phyloP scores from a whole-genome alignment of 2,888 invertebrate species.

The Trypoxylon attenuatum region DNA sequence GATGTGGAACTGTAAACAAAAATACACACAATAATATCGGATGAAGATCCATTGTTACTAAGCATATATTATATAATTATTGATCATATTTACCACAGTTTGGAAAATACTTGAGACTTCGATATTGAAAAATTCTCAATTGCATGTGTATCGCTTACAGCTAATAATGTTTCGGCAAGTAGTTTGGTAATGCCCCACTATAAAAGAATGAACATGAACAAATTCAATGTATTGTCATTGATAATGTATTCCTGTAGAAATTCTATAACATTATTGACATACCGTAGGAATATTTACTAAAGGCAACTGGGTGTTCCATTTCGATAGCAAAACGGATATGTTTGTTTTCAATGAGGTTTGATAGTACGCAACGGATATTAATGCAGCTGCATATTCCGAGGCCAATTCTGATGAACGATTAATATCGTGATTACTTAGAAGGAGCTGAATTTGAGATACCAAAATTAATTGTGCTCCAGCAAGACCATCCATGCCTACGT shows the following conservation, averaged over 20 bases:
- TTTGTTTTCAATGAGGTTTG: slow-evolving; percentile 52
- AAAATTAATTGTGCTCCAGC: slow-evolving; percentile 59
- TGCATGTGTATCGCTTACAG: slow-evolving; percentile 46
- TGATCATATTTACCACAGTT: slow-evolving; percentile 55
- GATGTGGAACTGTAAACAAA: slow-evolving; percentile 73
- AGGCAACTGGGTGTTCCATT: slow-evolving; percentile 67
- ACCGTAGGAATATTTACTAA: slow-evolving; percentile 55
- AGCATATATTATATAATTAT: background rate
- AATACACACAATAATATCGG: background rate
- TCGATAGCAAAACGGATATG: slow-evolving; percentile 59
- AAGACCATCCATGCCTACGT: slow-evolving; percentile 62
- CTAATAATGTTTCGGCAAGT: slow-evolving; percentile 58
- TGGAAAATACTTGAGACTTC: slow-evolving; percentile 56
- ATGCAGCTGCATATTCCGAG: slow-evolving; percentile 68
- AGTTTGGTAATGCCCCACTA: slow-evolving; percentile 67
- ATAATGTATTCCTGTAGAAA: too few relatives aligned
- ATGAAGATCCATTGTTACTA: background rate
- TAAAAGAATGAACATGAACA: too few relatives aligned
- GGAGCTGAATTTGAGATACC: slow-evolving; percentile 61
- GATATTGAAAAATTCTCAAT: slow-evolving; percentile 55
- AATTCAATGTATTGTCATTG: too few relatives aligned
- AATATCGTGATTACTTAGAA: slow-evolving; percentile 65
- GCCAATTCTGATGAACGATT: slow-evolving; percentile 61
- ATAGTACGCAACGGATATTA: slow-evolving; percentile 59
- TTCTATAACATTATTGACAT: slow-evolving; percentile 4